Percentiles rank a stretch among this genome's conserved stretches.
phyloP scores from a whole-genome alignment of 1,140 invertebrate species.

The Zaprionus africanus region DNA sequence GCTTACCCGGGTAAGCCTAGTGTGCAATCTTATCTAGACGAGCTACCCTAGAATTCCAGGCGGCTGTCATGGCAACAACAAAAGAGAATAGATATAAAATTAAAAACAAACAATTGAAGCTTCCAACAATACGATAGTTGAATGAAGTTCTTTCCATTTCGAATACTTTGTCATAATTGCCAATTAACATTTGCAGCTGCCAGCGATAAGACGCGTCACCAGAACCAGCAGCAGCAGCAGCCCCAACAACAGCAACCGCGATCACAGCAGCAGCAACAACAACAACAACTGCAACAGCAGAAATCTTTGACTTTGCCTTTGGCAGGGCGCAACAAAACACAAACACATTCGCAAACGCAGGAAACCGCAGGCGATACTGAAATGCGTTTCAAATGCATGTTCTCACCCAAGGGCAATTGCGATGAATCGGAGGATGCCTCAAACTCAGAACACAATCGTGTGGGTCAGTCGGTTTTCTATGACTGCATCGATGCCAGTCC shows the following conservation, averaged over 20 bases:
- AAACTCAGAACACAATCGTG: slow-evolving; percentile 68
- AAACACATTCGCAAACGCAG: slow-evolving; percentile 23
- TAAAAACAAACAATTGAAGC: slow-evolving; percentile 8
- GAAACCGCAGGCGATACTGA: slow-evolving; percentile 47
- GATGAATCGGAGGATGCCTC: slow-evolving; percentile 76
- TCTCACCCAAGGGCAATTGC: slow-evolving; percentile 67
- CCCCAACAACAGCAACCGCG: slow-evolving; percentile 35
- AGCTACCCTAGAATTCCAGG: slow-evolving; percentile 34
- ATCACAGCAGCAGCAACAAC: slow-evolving; percentile 35
- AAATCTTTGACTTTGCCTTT: slow-evolving; percentile 80
- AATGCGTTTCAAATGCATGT: slow-evolving; percentile 72
- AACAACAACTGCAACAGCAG: slow-evolving; percentile 51
- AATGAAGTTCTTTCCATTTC: slow-evolving; percentile 36
- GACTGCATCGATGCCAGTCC: slow-evolving; percentile 85
- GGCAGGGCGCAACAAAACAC: slow-evolving; percentile 46
- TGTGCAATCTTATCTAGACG: slow-evolving; percentile 63
- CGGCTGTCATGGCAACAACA: slow-evolving; percentile 73
- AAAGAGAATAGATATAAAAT: slow-evolving; percentile 25
- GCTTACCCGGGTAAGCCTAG: slow-evolving; percentile 50
- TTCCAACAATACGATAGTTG: slow-evolving; percentile 21
- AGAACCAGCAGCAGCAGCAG: slow-evolving; percentile 38
- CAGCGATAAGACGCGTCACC: slow-evolving; percentile 47
- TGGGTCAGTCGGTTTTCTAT: slow-evolving; percentile 85
- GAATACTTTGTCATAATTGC: slow-evolving; percentile 43
- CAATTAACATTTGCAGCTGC: slow-evolving; percentile 57